Evolutionary conservation across 1,140 invertebrate species (phyloP).

Genomic region (Mamestra configurata): DNA sequence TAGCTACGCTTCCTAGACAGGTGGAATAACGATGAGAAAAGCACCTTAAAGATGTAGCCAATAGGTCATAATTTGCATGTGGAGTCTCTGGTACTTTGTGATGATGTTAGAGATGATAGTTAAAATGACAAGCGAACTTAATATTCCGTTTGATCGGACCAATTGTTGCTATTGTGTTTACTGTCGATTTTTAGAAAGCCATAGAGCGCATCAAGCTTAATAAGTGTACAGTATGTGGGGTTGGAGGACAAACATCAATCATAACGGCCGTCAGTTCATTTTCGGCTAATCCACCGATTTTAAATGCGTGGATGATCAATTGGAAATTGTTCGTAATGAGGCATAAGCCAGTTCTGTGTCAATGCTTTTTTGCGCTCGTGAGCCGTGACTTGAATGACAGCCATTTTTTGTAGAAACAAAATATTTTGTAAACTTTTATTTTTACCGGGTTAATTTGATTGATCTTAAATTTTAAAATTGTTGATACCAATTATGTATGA

Average conservation of each 20-base stretch:
- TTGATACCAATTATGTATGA: slow-evolving; percentile 7
- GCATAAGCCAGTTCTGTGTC: slow-evolving; percentile 52
- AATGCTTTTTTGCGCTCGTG: slow-evolving; percentile 54
- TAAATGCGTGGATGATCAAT: slow-evolving; percentile 72
- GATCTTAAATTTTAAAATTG: slow-evolving; percentile 53
- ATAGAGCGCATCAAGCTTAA: slow-evolving; percentile 70
- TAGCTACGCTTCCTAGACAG: slow-evolving; percentile 76
- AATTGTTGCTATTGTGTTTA: slow-evolving; percentile 87
- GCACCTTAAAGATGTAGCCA: slow-evolving; percentile 40
- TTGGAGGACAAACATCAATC: slow-evolving; percentile 82
- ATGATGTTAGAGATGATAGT: slow-evolving; percentile 74
- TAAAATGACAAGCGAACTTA: slow-evolving; percentile 87
- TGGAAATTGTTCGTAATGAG: slow-evolving; percentile 68
- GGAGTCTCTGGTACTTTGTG: slow-evolving; percentile 55
- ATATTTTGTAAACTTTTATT: slow-evolving; percentile 56
- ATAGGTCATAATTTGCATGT: slow-evolving; percentile 58
- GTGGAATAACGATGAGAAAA: slow-evolving; percentile 52
- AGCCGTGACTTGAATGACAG: slow-evolving; percentile 52
- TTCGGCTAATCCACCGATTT: slow-evolving; percentile 67
- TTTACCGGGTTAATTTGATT: slow-evolving; percentile 57
- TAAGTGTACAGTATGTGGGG: slow-evolving; percentile 67
- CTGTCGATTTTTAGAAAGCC: slow-evolving; percentile 79
- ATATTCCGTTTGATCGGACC: slow-evolving; percentile 87
- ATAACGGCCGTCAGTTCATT: slow-evolving; percentile 66
- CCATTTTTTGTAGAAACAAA: slow-evolving; percentile 49